Base-by-base conservation (phyloP, 2,888 invertebrate genomes). In the Pseudococcus jackbeardsleyi region DNA sequence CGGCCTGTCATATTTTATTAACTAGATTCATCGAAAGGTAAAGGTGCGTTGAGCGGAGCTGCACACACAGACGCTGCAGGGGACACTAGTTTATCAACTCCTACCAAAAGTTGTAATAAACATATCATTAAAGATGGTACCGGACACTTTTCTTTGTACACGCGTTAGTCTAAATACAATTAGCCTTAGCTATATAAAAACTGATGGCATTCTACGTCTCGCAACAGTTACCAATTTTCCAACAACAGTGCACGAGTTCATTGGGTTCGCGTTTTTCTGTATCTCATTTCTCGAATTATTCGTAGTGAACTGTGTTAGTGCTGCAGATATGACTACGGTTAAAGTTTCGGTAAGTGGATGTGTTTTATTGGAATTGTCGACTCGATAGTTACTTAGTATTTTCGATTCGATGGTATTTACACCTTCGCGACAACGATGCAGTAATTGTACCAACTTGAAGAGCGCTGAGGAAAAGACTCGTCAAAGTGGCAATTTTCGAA, bases 1-100 rank as follows among this genome's bases (percentile, higher is more conserved):
- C 68, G 86, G 46, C 68, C 86, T 64, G 86, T 86, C 86, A 86
- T 86, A 86, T 64, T 86, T 86, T 42, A 86, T 86, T 42, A 33
- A 79, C 79, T 46, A 46, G 77, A 77, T 77, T 19, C 46, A 46
- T 46, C 22, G 68, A 64, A 33, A 33, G 64, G 39, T 39, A 39
- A 3, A 39, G 39, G 7, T 39, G 39, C 39, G 39, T 39, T 39
- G 7, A 39, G 39, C 39, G 7, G 68, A 68, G 19, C 46, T n/a
- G 68, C 64, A 11, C 15, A n/a, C 54, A 86, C 7, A 68, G 39
- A 42, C 42, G 88, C 88, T 88, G 88, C 88, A 79, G 88, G 88
- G 88, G 88, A 88, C 88, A 88, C 88, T 72, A 88, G 88, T 88
- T 88, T 33, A 88, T 82, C 88, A 82, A 88, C 88, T 88, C 88